Base-by-base conservation (phyloP, 2,888 invertebrate species). In the Lobophora halterata region DNA sequence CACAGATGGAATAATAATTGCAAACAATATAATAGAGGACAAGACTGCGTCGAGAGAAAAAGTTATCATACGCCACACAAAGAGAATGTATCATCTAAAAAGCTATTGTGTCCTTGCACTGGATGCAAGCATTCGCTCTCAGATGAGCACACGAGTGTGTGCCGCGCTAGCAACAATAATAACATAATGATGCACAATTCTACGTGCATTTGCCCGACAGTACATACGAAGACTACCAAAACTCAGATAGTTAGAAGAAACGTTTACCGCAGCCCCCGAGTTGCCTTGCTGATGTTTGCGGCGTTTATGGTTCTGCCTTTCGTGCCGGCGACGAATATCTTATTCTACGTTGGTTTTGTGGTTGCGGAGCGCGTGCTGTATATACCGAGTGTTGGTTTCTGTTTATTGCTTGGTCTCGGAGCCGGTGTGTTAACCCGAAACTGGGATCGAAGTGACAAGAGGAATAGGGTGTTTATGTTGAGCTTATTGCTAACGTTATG, bases 261-360 rank as follows among this genome's bases (percentile, higher is more conserved):
- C 53, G 69, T 73, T 55, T 70, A 79, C 64, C 72, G 74, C 53
- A 79, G 77, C 58, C 72, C 87, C 50, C 76, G 79, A 70, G 79
- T 80, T 51, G 79, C 88, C 44, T 61, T 80, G 61, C 71, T 93
- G 43, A 88, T 92, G 78, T 91, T 92, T 56, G 87, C 93, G 52
- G 91, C 93, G 31, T 92, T 98, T 68, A 90, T 97, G 71, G 91
- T 94, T 55, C 89, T 98, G 58, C 97, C 98, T 46, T 98, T 98
- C 87, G 89, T 98, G 67, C 98, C 98, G 50, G 98, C 98, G 49
- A 94, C 96, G 62, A 99, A 99, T 90, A 88, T 98, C 61, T 93
- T 98, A 81, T 97, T 98, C 89, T 98, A 98, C 81, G 98, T 99
- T 44, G 99, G 99, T 29, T 99, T 99, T 81, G 98, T 99, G 55